Base-by-base conservation (phyloP, 2,797 vertebrate species). In the Allobates femoralis region DNA sequence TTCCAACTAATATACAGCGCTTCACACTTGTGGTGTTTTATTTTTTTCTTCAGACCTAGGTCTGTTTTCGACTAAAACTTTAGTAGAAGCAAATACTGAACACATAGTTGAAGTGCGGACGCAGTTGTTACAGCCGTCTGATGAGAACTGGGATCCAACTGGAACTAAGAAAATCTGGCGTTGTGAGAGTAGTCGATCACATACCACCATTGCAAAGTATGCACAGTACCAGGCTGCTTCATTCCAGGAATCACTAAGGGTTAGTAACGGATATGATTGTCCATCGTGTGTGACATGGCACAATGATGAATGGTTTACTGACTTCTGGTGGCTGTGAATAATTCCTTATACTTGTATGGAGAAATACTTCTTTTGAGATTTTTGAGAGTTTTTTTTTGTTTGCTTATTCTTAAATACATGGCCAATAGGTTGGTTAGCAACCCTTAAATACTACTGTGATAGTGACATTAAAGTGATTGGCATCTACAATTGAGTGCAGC, bases 201-300 rank as follows among this genome's bases (percentile, higher is more conserved):
- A 97, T 91, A 98, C 98, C 89, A 99, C 98, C 91, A 97, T 99
- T 94, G 95, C 97, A 92, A 99, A 98, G 93, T 99, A 99, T 88
- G 98, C 98, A 90, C 98, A 99, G 91, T 99, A 99, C 93, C 98
- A 99, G 94, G 98, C 98, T 37, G 97, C 97, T 2, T 99, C 97
- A 85, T 99, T 99, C 94, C 98, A 99, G 94, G 98, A 99, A 93
- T 99, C 98, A 55, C 94, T 99, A 88, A 94, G 97, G 95, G 98
- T 99, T 89, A 95, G 96, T 95, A 84, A 21, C 28, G 5, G 32
- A 28, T 18, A 18, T 53, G 7, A 37, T 28, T 55, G 12, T 60
- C 0, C 37, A 0, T 62, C 30, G 34, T 28, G 60, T 3, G 28
- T 67, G 53, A n/a, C n/a, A n/a, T n/a, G 53, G 53, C 16, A 19